Percentiles rank a stretch among this genome's conserved stretches.
These are phyloP conservation scores for Oncorhynchus masou DNA, from an alignment of 2,113 vertebrate genomes.

Conservation along the genomic window DNA sequence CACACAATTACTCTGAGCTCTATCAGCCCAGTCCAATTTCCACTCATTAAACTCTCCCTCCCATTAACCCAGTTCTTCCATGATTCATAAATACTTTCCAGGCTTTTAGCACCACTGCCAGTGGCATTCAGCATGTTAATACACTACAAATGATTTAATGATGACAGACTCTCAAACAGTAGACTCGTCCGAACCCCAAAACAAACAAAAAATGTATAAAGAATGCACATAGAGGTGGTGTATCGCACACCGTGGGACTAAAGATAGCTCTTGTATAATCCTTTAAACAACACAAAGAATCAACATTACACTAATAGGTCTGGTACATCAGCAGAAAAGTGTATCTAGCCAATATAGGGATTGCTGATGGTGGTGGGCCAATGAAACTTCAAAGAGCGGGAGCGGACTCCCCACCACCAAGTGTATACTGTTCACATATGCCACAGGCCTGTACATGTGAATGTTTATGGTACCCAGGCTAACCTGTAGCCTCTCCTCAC, in stretches of 20 bases:
- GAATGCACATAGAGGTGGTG: not conserved
- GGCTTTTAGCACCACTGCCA: slow-evolving; percentile 9
- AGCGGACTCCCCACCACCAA: not conserved
- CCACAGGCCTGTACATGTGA: too few relatives aligned
- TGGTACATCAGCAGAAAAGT: too few relatives aligned
- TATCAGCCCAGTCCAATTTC: slow-evolving; percentile 37
- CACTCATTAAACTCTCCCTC: slow-evolving; percentile 43
- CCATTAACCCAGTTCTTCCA: slow-evolving; percentile 13
- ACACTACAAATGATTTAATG: not conserved
- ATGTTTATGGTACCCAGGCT: too few relatives aligned
- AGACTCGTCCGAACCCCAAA: not conserved
- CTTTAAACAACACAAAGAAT: too few relatives aligned
- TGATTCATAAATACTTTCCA: slow-evolving; percentile 57
- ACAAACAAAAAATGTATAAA: slow-evolving; percentile 25
- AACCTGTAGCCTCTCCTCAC: too few relatives aligned
- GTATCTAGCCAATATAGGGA: not conserved
- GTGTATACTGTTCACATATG: too few relatives aligned
- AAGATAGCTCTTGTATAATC: not conserved
- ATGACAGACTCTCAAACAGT: slow-evolving; percentile 1
- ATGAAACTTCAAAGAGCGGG: not conserved
- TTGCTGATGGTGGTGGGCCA: not conserved
- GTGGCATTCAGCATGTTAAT: not conserved
- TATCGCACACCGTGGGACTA: slow-evolving; percentile 16
- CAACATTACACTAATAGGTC: too few relatives aligned
- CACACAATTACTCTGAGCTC: slow-evolving; percentile 1